Evolutionary conservation across 2,888 invertebrate species (phyloP).

Genomic region (Listrodromus nycthemerus): DNA sequence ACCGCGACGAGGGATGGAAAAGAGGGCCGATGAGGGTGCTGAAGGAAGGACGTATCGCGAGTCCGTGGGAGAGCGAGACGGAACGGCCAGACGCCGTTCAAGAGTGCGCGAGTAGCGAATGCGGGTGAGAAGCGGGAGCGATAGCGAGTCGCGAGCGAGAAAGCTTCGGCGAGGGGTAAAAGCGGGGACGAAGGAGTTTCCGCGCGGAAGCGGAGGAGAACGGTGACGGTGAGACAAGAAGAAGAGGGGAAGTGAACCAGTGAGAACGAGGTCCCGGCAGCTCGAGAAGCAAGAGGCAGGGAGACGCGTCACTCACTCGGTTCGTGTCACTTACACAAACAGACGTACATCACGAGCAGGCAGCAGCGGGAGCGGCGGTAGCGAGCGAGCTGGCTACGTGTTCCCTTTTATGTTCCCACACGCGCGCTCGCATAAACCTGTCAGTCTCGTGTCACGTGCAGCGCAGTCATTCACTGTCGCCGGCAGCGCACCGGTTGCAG

Average conservation of each 20-base stretch:
- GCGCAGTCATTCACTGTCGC: constrained; percentile 84
- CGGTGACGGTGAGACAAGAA: constrained; percentile 28
- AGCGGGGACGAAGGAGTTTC: constrained; percentile 34
- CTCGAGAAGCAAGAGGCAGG: constrained; percentile 53
- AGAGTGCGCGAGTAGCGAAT: constrained; percentile 11
- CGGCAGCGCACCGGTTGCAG: constrained; percentile 78
- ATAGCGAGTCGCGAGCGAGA: constrained; percentile 33
- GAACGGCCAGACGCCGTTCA: constrained; percentile 42
- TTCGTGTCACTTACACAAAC: constrained; percentile 84
- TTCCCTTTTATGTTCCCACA: constrained; percentile 83
- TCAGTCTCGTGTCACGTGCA: constrained; percentile 84
- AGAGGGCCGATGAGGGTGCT: constrained; percentile 51
- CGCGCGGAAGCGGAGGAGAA: constrained; percentile 22
- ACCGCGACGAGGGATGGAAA: constrained; percentile 60
- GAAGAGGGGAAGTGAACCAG: constrained; percentile 60
- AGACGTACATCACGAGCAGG: constrained; percentile 83
- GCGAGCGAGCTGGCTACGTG: constrained; percentile 78
- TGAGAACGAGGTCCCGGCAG: constrained; percentile 62
- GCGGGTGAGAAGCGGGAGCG: constrained; percentile 5
- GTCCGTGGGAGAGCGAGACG: background rate
- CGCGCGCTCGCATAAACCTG: constrained; percentile 84
- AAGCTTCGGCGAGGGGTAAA: constrained; percentile 22
- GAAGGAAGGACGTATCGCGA: constrained; percentile 13
- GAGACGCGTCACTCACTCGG: constrained; percentile 83
- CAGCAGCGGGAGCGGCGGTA: constrained; percentile 52